Evolutionary conservation across 2,888 invertebrate genomes (phyloP), one percentile per base, ranked within the genome.

Genomic region (Philereme transversata): DNA sequence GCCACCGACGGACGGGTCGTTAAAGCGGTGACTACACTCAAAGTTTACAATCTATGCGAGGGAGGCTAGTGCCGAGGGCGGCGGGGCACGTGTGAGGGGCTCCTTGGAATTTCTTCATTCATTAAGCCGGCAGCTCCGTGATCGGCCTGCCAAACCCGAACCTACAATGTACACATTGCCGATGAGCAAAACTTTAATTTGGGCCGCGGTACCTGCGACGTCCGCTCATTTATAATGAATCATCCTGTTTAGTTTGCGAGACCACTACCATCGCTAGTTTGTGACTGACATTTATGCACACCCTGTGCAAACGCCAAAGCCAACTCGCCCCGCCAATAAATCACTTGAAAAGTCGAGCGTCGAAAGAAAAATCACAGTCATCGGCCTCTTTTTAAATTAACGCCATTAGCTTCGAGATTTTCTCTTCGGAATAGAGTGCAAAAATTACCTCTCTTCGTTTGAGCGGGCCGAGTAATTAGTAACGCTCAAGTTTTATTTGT

Each of bases 401-500:
- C 91, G 87, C 90, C 89, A 91, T 92, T 91, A 91, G 86, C 89
- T 83, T 85, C 78, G 76, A 90, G 87, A 91, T 90, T 91, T 87
- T 82, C 88, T 87, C 84, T 84, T 86, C 78, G 80, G 81, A 90
- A 89, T 89, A 81, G 88, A 90, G 89, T 90, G 90, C 88, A 89
- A 89, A 88, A 87, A 90, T 91, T 90, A 86, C 88, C 89, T 88
- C 89, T 86, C 88, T 87, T 76, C 87, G 85, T 88, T 84, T 80
- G 86, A 90, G 82, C 80, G 78, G 75, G 78, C 79, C 83, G 71
- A 86, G 92, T 93, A 92, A 93, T 93, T 93, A 93, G 92, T 93
- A 86, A 92, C 90, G 92, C 90, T 92, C 78, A 87, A 89, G 81
- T 92, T 91, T 92, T 91, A 92, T 92, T 93, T 92, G 92, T 92